These are phyloP conservation scores for Chrysodeixis includens DNA, from an alignment of 2,888 invertebrate species.

Conservation along the genomic window DNA sequence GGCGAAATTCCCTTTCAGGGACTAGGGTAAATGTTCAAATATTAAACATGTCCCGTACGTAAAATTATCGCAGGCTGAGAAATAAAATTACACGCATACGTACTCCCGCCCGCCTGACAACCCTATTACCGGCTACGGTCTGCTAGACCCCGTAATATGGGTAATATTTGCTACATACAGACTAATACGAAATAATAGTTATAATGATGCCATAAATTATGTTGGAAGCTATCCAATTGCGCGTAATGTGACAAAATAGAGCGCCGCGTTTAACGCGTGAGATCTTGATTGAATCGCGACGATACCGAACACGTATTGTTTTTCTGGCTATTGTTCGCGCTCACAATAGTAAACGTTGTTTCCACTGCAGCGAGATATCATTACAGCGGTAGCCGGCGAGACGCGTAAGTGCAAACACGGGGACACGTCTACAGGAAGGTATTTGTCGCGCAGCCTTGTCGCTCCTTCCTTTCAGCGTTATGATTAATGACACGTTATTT, in stretches of 20 bases:
- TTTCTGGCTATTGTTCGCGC: constrained; percentile 65
- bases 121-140: constrained; percentile 66
- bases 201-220: constrained; percentile 12
- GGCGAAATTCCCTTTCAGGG: constrained; percentile 41
- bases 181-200: constrained; percentile 39
- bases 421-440: constrained; percentile 75
- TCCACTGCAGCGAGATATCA: constrained; percentile 66
- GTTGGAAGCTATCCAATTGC: constrained; percentile 12
- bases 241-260: constrained; percentile 27
- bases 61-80: constrained; percentile 62
- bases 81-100: constrained; percentile 68
- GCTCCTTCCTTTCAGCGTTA: constrained; percentile 83
- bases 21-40: constrained; percentile 61
- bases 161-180: constrained; percentile 42
- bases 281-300: constrained; percentile 66
- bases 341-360: constrained; percentile 71
- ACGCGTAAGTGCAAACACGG: constrained; percentile 73
- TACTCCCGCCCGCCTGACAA: constrained; percentile 61
- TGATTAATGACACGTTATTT: constrained; percentile 87
- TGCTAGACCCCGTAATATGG: constrained; percentile 46
- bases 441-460: constrained; percentile 83
- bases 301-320: constrained; percentile 68
- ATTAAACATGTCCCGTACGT: constrained; percentile 61
- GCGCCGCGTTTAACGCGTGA: constrained; percentile 44
- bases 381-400: constrained; percentile 60